Evolutionary conservation across 2,888 invertebrate genomes (phyloP), one percentile per base, ranked within the genome.

Genomic region (Conchocele bisecta): DNA sequence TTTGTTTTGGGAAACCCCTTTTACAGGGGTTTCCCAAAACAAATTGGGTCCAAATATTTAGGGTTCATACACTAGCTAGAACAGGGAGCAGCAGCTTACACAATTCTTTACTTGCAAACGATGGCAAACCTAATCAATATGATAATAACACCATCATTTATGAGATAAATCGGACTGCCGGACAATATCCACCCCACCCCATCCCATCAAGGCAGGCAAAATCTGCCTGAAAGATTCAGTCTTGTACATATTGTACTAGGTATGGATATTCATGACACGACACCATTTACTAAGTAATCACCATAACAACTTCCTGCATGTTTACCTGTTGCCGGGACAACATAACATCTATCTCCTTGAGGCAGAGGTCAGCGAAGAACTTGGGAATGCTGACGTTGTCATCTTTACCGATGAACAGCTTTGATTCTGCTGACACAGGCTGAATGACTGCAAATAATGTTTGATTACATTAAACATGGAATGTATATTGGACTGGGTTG

Each of bases 371-470:
- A 20, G 88, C 85, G 61, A 90, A 85, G 13, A 91, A 77, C 70
- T 88, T 88, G 5, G 91, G 91, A 48, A 89, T 83, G 56, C 87
- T 85, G 56, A 83, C 80, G 57, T 88, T 86, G 54, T 94, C 92
- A 72, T 94, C 93, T 78, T 94, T 93, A 86, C 94, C 95, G 81
- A 95, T 94, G 41, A 95, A 94, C 53, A 95, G 93, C 91, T 95
- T 95, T 54, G 95, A 94, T 89, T 95, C 95, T 65, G 95, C 94
- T 0, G 95, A 94, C 78, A 95, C 94, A 2, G 96, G 96, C 88
- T 95, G 95, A 42, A 96, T 87, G 79, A 96, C 96, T 96, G 91
- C 41, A 92, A 73, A 42, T 31, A 37, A n/a, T n/a, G n/a, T n/a
- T n/a, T n/a, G n/a, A n/a, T n/a, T n/a, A n/a, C n/a, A n/a, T n/a